Evolutionary conservation across 2,888 invertebrate species (phyloP), one percentile per base, ranked within the genome.

Genomic region (Epirrhoe alternata): DNA sequence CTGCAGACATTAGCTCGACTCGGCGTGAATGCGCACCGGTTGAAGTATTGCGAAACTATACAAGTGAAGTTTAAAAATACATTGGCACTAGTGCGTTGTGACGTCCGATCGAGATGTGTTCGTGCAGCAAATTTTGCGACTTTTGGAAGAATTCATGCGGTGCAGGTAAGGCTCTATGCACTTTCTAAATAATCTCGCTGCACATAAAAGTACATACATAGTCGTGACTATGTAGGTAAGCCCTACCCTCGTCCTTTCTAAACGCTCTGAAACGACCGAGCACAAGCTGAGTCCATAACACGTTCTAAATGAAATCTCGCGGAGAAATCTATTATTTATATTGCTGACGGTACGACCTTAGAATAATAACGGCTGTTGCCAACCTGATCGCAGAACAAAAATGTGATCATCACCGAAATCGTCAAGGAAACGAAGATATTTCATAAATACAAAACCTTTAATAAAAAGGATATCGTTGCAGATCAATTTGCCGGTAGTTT

Each of bases 11-110:
- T 84, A 83, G 83, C 80, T 83, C 80, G 83, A 86, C 80, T 77
- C 66, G 54, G 85, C 84, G 81, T 83, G 85, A 86, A 86, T 84
- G 83, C 86, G 85, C 79, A 80, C 84, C 83, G 85, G 83, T 84
- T 88, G 87, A 87, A 88, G 86, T 81, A 86, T 90, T 92, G 87
- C 90, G 90, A 92, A 92, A 92, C 91, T 87, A 76, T 90, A 88
- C 87, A 87, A 90, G 92, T 92, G 92, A 91, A 91, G 90, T 93
- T 92, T 92, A 92, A 90, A 92, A 92, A 92, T 92, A 93, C 88
- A 89, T 91, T 91, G 88, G 88, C 90, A 87, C 81, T 86, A 85
- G 89, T 89, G 87, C 81, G 82, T 79, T 85, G 90, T 89, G 89
- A 89, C 88, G 87, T 80, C 79, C 74, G 74, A 76, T 75, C 87